Conservation (phyloP, 2,888 invertebrate species). For the Melikaiella ostensackeni region DNA sequence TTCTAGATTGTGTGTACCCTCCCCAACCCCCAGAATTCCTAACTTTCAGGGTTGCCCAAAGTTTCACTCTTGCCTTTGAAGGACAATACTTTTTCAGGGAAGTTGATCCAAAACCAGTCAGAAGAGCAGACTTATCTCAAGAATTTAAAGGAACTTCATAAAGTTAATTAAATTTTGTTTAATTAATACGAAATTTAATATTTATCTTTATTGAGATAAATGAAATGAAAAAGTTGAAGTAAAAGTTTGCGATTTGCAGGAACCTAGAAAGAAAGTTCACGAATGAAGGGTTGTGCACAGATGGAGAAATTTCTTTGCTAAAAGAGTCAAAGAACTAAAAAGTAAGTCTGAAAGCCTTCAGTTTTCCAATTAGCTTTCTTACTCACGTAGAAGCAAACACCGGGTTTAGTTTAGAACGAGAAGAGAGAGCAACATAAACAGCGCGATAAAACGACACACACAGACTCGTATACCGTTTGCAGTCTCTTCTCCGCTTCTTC, state of each 20-base stretch:
- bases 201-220: too few species aligned
- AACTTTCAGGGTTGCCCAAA: conserved; percentile 57
- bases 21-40: conserved; percentile 52
- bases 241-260: not conserved
- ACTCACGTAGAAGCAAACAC: conserved; percentile 58
- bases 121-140: not conserved
- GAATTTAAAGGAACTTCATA: too few species aligned
- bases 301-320: conserved; percentile 51
- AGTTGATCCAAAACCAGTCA: not conserved
- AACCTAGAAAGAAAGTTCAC: not conserved
- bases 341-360: conserved; percentile 49
- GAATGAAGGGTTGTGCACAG: conserved; percentile 12
- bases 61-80: conserved; percentile 48
- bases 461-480: conserved; percentile 27
- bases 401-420: conserved; percentile 54
- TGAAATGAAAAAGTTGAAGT: too few species aligned
- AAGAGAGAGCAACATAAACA: conserved; percentile 68
- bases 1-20: conserved; percentile 50
- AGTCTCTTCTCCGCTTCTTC: conserved; percentile 49
- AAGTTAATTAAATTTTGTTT: too few species aligned
- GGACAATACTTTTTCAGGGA: conserved; percentile 64
- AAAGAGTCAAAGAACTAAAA: conserved; percentile 51
- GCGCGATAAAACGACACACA: conserved; percentile 69
- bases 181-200: too few species aligned
- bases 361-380: conserved; percentile 72